Evolutionary conservation across 2,888 invertebrate species (phyloP), one percentile per base, ranked within the genome.

Genomic region (Dascillus cervinus): DNA sequence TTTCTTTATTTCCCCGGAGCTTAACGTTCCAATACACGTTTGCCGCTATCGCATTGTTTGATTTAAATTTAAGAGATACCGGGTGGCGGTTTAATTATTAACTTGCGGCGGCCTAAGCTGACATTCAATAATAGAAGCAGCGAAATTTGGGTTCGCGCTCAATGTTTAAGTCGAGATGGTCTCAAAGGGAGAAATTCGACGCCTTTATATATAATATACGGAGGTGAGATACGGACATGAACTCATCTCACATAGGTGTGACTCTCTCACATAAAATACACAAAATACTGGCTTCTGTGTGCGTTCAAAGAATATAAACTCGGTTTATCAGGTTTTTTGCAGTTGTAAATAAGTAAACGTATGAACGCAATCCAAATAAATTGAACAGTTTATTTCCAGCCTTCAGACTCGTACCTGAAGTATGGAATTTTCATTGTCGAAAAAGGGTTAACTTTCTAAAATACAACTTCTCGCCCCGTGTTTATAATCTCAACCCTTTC

Each of bases 271-370:
- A 52, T 60, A 60, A 60, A 60, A 47, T 58, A 47, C 46, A 52
- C 51, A 52, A 60, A 55, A 59, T 60, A 60, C 56, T 56, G 56
- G 55, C 57, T 55, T 52, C 55, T 53, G 52, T 52, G 50, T 37
- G 40, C 42, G 44, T 41, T 34, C 34, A 27, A 31, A 29, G 34
- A 38, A 34, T 37, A 29, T 37, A 35, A 34, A 37, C 34, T 38
- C 29, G 26, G 23, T 38, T 34, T 31, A 38, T 38, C 31, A 30
- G 27, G 22, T 13, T 30, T 35, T 30, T 23, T 31, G 23, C 24
- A 32, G 23, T 20, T 27, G 25, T 28, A 37, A 37, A 37, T 37
- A n/a, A n/a, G n/a, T n/a, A n/a, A n/a, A n/a, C n/a, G n/a, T n/a
- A n/a, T n/a, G n/a, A n/a, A n/a, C n/a, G n/a, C n/a, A n/a, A n/a